Evolutionary conservation across 37 sponge, comb jelly and placozoan species (phyloP).

Genomic region (Axinella damicornis): DNA sequence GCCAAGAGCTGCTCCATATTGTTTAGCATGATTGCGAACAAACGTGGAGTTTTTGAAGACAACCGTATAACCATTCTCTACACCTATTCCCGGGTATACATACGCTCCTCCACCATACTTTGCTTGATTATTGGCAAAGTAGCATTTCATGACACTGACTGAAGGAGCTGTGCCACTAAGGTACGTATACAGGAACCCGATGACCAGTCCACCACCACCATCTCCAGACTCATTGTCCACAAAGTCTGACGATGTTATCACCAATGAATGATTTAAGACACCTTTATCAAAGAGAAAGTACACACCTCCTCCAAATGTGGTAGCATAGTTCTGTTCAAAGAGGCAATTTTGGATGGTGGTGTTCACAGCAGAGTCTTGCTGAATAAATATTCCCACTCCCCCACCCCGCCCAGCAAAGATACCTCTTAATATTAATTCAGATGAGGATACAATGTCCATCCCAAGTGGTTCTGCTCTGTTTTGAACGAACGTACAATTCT

Average conservation of each 20-base stretch:
- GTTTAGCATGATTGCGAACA: constrained; percentile 11
- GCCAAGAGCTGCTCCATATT: constrained; percentile 8
- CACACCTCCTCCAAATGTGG: constrained; percentile 26
- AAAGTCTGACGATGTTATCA: background rate
- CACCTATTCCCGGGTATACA: background rate
- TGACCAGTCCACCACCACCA: background rate
- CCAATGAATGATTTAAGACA: background rate
- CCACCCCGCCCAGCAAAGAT: constrained; percentile 28
- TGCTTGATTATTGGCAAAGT: background rate
- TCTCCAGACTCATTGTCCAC: background rate
- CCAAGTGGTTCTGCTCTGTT: constrained; percentile 32
- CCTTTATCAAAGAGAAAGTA: constrained; percentile 11
- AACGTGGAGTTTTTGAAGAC: background rate
- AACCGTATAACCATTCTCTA: background rate
- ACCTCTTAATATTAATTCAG: background rate
- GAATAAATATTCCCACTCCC: constrained; percentile 4
- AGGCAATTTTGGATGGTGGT: background rate
- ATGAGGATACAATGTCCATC: background rate
- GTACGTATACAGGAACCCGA: background rate
- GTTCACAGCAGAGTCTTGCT: background rate
- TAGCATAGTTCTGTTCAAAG: constrained; percentile 27
- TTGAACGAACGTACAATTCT: constrained; percentile 9
- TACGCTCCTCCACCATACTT: constrained; percentile 27
- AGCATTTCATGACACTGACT: too few relatives aligned
- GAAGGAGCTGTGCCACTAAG: too few relatives aligned